These are phyloP conservation scores for Diachrysia chrysitis DNA, from an alignment of 2,888 invertebrate genomes.

Conservation along the genomic window DNA sequence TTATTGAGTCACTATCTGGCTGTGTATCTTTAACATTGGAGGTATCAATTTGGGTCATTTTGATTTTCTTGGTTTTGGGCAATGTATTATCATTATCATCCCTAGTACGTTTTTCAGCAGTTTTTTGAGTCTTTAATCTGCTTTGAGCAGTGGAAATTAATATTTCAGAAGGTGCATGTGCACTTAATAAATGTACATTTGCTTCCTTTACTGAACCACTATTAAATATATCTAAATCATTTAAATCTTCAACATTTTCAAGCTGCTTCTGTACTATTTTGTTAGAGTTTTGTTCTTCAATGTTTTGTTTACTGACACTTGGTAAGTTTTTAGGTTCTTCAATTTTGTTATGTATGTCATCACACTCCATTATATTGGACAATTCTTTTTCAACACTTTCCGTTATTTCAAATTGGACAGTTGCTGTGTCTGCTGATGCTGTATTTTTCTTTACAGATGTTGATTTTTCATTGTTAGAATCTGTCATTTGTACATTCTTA, in stretches of 20 bases:
- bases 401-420: conserved; percentile 78
- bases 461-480: conserved; percentile 59
- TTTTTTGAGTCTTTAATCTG: conserved; percentile 65
- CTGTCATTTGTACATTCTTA: conserved; percentile 16
- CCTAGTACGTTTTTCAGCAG: conserved; percentile 70
- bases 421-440: conserved; percentile 80
- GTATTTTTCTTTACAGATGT: conserved; percentile 77
- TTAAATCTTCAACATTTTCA: conserved; percentile 65
- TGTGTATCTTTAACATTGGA: conserved; percentile 32
- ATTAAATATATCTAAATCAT: conserved; percentile 79
- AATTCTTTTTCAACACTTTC: conserved; percentile 83
- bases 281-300: conserved; percentile 8
- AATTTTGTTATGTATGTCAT: conserved; percentile 49
- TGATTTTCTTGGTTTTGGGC: conserved; percentile 72
- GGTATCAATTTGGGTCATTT: conserved; percentile 53
- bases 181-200: conserved; percentile 68
- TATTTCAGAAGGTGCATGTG: conserved; percentile 75
- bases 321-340: conserved; percentile 36
- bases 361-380: conserved; percentile 74
- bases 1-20: conserved; percentile 73
- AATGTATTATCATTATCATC: conserved; percentile 59
- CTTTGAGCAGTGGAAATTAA: conserved; percentile 67
- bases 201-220: conserved; percentile 75
- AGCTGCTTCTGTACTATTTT: conserved; percentile 27
- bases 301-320: conserved; percentile 17